phyloP scores from a whole-genome alignment of 2,888 invertebrate species.

The Gnatocerus cornutus region DNA sequence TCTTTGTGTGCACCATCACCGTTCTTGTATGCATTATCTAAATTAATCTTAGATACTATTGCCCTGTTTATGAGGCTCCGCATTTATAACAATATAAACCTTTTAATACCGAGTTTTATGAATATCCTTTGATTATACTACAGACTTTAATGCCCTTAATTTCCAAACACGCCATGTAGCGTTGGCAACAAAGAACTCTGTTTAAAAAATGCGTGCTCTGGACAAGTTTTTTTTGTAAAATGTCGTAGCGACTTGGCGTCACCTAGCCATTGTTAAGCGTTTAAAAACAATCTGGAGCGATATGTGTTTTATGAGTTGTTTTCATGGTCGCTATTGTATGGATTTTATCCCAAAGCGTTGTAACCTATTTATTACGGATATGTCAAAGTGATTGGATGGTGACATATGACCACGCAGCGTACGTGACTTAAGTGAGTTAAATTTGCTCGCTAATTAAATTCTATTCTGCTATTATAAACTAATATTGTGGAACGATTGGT shows the following conservation, averaged over 20 bases:
- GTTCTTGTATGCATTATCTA: conserved; percentile 62
- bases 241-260: too few species aligned
- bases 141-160: conserved; percentile 60
- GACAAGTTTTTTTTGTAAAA: too few species aligned
- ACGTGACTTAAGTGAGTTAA: conserved; percentile 46
- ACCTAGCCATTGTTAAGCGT: too few species aligned
- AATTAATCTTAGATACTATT: conserved; percentile 67
- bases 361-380: neutral
- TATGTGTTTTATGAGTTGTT: neutral
- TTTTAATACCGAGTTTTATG: conserved; percentile 65
- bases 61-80: conserved; percentile 63
- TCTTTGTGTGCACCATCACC: conserved; percentile 8
- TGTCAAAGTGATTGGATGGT: conserved; percentile 10
- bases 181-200: conserved; percentile 18
- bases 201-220: too few species aligned
- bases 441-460: conserved; percentile 47
- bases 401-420: conserved; percentile 28
- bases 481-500: conserved; percentile 46
- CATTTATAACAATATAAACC: conserved; percentile 65
- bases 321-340: neutral
- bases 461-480: conserved; percentile 47
- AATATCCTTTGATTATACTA: conserved; percentile 59
- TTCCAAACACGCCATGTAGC: conserved; percentile 37
- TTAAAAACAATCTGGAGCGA: too few species aligned
- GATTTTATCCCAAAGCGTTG: neutral